phyloP scores from a whole-genome alignment of 1,140 invertebrate genomes.

The Callitettix versicolor region DNA sequence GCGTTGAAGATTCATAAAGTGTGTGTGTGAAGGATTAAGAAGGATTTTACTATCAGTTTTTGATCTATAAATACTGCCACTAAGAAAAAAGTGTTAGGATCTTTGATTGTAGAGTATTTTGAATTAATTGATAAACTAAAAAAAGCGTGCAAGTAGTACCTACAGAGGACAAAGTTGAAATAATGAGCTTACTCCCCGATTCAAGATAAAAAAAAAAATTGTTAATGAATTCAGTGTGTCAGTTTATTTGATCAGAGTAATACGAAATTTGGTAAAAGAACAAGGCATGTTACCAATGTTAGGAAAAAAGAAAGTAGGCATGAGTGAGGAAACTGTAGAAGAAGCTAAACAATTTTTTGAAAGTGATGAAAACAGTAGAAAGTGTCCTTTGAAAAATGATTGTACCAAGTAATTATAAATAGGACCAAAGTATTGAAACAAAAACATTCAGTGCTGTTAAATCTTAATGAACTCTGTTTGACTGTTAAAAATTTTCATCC shows the following conservation, averaged over 20 bases:
- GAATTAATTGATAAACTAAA: neutral
- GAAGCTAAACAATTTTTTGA: constrained; percentile 9
- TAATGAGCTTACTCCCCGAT: constrained; percentile 1
- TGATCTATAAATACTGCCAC: too few species aligned
- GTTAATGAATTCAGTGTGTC: constrained; percentile 9
- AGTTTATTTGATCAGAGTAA: constrained; percentile 2
- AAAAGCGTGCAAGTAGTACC: neutral
- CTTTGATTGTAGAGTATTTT: neutral
- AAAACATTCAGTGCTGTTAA: constrained; percentile 6
- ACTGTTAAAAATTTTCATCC: constrained; percentile 12
- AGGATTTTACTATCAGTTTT: too few species aligned
- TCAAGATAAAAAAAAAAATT: constrained; percentile 7
- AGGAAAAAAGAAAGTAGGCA: constrained; percentile 4
- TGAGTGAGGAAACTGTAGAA: constrained; percentile 7
- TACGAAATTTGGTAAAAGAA: constrained; percentile 16
- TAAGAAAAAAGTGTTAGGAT: too few species aligned
- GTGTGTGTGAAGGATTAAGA: neutral
- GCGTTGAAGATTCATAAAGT: too few species aligned
- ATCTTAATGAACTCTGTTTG: constrained; percentile 10
- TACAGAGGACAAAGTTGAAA: constrained; percentile 8
- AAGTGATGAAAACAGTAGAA: constrained; percentile 12
- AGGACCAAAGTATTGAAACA: constrained; percentile 11
- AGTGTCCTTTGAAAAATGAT: constrained; percentile 10
- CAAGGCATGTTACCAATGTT: constrained; percentile 7
- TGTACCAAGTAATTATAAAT: neutral